These are phyloP conservation scores for Embidobia sp. DNA, from an alignment of 2,888 invertebrate genomes.

Conservation along the genomic window DNA sequence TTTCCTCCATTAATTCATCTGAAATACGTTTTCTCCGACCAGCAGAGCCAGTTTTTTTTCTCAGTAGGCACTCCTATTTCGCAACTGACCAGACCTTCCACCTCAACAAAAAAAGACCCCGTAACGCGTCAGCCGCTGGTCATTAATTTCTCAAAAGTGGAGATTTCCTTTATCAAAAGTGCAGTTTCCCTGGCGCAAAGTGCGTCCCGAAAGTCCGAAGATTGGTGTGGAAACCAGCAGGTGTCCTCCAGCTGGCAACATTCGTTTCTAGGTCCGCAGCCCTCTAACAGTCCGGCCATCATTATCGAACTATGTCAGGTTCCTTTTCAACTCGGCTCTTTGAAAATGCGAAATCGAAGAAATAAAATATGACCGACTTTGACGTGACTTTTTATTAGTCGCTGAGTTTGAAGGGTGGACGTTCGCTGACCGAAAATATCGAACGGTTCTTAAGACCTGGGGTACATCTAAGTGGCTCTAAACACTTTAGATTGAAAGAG, in stretches of 20 bases:
- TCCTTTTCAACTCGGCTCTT: neutral
- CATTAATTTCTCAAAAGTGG: conserved; percentile 61
- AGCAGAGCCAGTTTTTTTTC: too few species aligned
- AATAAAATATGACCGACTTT: too few species aligned
- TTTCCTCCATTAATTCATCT: neutral
- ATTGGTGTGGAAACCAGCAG: conserved; percentile 65
- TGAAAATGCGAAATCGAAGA: too few species aligned
- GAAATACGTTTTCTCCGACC: too few species aligned
- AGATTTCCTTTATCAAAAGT: conserved; percentile 61
- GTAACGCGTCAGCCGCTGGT: conserved; percentile 28
- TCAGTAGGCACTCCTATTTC: conserved; percentile 15
- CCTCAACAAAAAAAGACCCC: conserved; percentile 18
- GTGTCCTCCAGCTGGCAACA: conserved; percentile 44
- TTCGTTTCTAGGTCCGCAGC: conserved; percentile 56
- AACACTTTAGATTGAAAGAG: neutral
- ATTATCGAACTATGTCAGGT: conserved; percentile 47
- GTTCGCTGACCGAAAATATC: conserved; percentile 10
- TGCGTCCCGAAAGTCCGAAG: conserved; percentile 52
- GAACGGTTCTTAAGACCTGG: neutral
- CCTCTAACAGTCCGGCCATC: too few species aligned
- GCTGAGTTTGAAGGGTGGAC: too few species aligned
- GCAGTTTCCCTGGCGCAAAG: conserved; percentile 42
- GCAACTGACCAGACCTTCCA: conserved; percentile 11
- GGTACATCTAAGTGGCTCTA: neutral
- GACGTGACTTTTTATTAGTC: too few species aligned